Evolutionary conservation across 2,797 vertebrate genomes (phyloP).

Genomic region (Tokudaia muenninki): DNA sequence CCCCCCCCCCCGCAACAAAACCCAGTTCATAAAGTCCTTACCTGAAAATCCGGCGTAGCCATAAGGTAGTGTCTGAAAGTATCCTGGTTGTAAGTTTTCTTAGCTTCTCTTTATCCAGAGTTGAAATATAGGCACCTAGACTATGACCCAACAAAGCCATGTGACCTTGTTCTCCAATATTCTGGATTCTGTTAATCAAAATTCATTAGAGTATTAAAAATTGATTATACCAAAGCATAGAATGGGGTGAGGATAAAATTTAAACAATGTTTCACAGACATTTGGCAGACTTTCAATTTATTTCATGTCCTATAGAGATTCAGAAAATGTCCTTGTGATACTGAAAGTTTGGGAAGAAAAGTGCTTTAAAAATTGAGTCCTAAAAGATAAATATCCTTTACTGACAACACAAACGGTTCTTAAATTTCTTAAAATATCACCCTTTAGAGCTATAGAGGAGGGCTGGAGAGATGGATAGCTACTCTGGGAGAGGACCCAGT

Average conservation of each 20-base stretch:
- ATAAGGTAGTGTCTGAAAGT: conserved; percentile 96
- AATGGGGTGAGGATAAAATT: conserved; percentile 33
- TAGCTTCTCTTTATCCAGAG: conserved; percentile 93
- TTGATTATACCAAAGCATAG: conserved; percentile 55
- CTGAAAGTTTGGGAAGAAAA: neutral
- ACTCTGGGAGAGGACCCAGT: too few relatives aligned
- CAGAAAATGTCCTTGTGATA: conserved; percentile 54
- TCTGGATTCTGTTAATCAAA: conserved; percentile 92
- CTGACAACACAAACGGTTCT: conserved; percentile 18
- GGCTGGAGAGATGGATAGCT: neutral
- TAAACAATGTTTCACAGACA: conserved; percentile 31
- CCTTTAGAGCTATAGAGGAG: neutral
- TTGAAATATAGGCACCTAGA: conserved; percentile 97
- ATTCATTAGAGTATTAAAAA: conserved; percentile 69
- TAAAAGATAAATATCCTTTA: conserved; percentile 38
- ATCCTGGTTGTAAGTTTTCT: conserved; percentile 96
- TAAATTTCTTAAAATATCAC: neutral
- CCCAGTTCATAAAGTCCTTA: conserved; percentile 79
- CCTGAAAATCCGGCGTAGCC: conserved; percentile 99
- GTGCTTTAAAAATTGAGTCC: conserved; percentile 14
- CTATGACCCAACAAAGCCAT: conserved; percentile 98
- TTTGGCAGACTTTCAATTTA: conserved; percentile 43
- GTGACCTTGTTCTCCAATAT: conserved; percentile 96
- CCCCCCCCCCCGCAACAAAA: neutral
- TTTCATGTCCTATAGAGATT: conserved; percentile 17